These are phyloP conservation scores for Temnothorax rugatulus DNA, from an alignment of 2,888 invertebrate species.

Conservation along the genomic window DNA sequence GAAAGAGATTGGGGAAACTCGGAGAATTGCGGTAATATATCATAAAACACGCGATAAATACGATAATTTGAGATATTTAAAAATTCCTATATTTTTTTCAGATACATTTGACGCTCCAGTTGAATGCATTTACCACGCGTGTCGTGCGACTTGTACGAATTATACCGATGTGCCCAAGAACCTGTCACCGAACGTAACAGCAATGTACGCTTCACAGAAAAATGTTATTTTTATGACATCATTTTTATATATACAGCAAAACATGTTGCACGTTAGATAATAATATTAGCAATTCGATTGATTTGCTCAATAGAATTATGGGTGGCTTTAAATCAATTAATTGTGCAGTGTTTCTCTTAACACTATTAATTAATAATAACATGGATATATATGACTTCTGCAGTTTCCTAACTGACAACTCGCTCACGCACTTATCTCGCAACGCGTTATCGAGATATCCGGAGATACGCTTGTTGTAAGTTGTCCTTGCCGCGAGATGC, in stretches of 20 bases:
- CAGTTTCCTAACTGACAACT: conserved; percentile 83
- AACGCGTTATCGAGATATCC: conserved; percentile 77
- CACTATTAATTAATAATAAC: conserved; percentile 21
- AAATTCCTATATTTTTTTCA: conserved; percentile 57
- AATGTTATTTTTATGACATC: background rate
- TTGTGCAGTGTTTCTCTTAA: background rate
- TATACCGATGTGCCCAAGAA: conserved; percentile 79
- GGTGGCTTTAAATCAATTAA: conserved; percentile 3
- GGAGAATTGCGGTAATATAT: conserved; percentile 72
- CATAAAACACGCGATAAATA: conserved; percentile 11
- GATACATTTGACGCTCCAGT: conserved; percentile 74
- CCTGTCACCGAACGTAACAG: conserved; percentile 78
- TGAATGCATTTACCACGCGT: conserved; percentile 74
- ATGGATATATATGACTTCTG: conserved; percentile 51
- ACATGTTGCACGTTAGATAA: background rate
- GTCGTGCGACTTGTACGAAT: conserved; percentile 76
- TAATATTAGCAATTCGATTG: background rate
- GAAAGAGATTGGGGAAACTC: conserved; percentile 61
- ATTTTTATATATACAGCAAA: background rate
- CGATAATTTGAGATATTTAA: background rate
- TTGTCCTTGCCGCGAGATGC: conserved; percentile 39
- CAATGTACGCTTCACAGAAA: conserved; percentile 78
- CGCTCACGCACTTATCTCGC: conserved; percentile 73
- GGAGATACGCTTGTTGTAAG: conserved; percentile 78
- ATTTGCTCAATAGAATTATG: background rate